Percentiles rank a stretch among this genome's conserved stretches.
These are phyloP conservation scores for Myotis davidii DNA, from an alignment of 2,113 vertebrate genomes.

Conservation along the genomic window DNA sequence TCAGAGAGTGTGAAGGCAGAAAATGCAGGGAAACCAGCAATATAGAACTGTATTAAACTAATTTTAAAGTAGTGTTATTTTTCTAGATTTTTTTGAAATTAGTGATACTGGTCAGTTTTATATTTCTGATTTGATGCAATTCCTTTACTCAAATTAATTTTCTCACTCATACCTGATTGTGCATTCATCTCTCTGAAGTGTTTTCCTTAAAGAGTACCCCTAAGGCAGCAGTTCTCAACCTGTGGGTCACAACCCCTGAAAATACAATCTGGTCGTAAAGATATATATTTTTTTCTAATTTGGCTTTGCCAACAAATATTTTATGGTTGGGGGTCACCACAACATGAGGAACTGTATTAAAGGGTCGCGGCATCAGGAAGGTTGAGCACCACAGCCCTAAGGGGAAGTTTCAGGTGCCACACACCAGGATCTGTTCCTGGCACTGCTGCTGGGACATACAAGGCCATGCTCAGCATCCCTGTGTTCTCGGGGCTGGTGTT, in stretches of 20 bases:
- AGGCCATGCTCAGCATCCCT: background rate
- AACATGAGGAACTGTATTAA: too few relatives aligned
- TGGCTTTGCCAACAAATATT: too few relatives aligned
- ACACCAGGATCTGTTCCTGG: background rate
- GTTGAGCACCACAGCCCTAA: too few relatives aligned
- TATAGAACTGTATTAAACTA: background rate
- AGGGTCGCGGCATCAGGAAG: too few relatives aligned
- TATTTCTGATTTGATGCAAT: background rate
- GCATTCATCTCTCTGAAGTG: background rate
- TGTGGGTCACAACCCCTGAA: too few relatives aligned
- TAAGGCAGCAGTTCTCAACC: background rate
- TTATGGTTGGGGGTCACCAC: too few relatives aligned
- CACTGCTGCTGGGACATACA: background rate
- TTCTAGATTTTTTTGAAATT: background rate
- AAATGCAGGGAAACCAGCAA: background rate
- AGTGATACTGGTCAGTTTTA: background rate
- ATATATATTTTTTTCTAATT: too few relatives aligned
- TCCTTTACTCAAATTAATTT: conserved; percentile 31
- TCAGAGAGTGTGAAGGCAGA: background rate
- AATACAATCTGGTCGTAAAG: too few relatives aligned
- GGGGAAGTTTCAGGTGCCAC: background rate
- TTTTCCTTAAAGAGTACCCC: background rate
- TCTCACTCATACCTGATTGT: background rate
- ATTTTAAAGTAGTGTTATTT: background rate
- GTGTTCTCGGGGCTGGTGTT: background rate